Evolutionary conservation across 2,797 vertebrate genomes (phyloP).

Genomic region (Rhinoraja longicauda): DNA sequence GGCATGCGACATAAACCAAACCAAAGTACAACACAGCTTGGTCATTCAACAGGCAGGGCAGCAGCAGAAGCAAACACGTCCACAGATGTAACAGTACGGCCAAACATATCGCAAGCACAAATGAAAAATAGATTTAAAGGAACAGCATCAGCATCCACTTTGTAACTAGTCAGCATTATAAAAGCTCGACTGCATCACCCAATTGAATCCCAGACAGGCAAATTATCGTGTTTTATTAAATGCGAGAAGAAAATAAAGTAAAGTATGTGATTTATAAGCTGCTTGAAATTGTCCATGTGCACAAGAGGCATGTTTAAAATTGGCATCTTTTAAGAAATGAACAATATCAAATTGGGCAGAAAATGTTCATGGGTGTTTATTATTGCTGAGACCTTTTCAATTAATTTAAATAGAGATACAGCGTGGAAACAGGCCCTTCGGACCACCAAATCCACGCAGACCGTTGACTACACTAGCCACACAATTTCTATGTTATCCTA

Average conservation of each 20-base stretch:
- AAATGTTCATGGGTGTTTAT: neutral
- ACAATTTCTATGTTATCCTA: no score
- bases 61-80: neutral
- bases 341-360: neutral
- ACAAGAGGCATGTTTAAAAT: neutral
- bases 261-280: neutral
- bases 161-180: neutral
- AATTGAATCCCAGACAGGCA: neutral
- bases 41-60: constrained; percentile 9
- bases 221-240: neutral
- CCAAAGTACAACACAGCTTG: neutral
- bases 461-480: no score
- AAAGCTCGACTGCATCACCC: neutral
- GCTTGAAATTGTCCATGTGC: neutral
- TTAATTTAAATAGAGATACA: no score
- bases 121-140: neutral
- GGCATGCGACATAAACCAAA: constrained; percentile 4
- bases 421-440: no score
- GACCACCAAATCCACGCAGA: no score
- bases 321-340: neutral
- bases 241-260: neutral
- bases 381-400: neutral
- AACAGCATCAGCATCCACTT: constrained; percentile 22
- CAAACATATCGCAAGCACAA: neutral
- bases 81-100: neutral